Evolutionary conservation across 2,888 invertebrate species (phyloP), one percentile per base, ranked within the genome.

Genomic region (Myopa testacea): DNA sequence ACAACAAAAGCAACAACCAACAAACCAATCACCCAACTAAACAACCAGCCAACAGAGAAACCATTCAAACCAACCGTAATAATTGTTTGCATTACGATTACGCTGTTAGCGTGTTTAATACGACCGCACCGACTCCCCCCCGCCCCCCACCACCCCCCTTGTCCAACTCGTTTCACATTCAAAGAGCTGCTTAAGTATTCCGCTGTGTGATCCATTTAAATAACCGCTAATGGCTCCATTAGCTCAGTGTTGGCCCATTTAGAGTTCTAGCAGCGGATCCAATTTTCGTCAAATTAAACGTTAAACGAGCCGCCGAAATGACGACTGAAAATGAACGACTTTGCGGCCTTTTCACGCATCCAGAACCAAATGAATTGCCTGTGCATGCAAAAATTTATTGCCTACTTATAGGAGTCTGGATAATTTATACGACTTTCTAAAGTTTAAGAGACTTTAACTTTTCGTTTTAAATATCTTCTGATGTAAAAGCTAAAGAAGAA

Each of bases 151-250:
- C 16, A 3, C 14, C 55, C 16, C 14, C 3, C 16, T 55, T 3
- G 34, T 10, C 40, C 58, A n/a, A 58, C 34, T 12, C 65, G 40
- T 19, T 75, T 75, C 68, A 16, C 68, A 75, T 75, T 65, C 69
- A 60, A 75, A 19, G 38, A 68, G 6, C 34, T n/a, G 62, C 62
- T 19, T 62, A 16, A 45, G 50, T 63, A 50, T 26, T 19, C 58
- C 68, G 68, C 19, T 45, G 68, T 75, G 69, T 68, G 58, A 75
- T 75, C 68, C 19, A 75, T 75, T 40, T 60, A 69, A 75, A 69
- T 69, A 34, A 60, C 60, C 75, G 38, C 69, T 75, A 75, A 75
- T 75, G 75, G 14, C 38, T 34, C 68, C 69, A 60, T 69, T 69
- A 69, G 60, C 69, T 68, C 34, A 75, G 40, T 60, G 75, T 26